Evolutionary conservation across 2,888 invertebrate genomes (phyloP), one percentile per base, ranked within the genome.

Genomic region (Scaptomyza cyrtandrae): DNA sequence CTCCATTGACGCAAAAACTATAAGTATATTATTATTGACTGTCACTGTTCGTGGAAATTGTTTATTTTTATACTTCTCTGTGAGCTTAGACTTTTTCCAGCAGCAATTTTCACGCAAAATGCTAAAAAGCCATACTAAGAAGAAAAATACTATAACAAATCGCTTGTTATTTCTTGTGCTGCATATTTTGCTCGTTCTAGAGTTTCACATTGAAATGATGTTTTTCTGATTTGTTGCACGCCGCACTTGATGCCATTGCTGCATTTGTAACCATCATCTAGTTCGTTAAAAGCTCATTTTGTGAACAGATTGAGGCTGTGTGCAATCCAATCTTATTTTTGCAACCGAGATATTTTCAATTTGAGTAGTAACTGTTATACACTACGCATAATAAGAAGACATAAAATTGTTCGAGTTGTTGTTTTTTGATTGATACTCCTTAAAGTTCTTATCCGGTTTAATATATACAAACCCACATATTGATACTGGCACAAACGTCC

Each of bases 161-260:
- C 54, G 46, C 27, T 62, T 67, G 43, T 45, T 56, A 57, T 67
- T 71, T 62, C 50, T 53, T 45, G 31, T 49, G 39, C 46, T 55
- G 39, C 24, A 39, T 41, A 41, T 37, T 50, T 52, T 35, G 52
- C 16, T 33, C 7, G 1, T 31, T 48, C 48, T 29, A 35, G 29
- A 60, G 45, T 52, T 62, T 53, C 6, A 64, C 68, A 71, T 78
- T 73, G 48, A 75, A 75, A 72, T 72, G 57, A 65, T 70, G 13
- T 52, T 33, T n/a, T 6, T 82, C 54, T 69, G 71, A 71, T 48
- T 59, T 62, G 54, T 59, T 62, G 54, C 64, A 60, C 33, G 58
- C 33, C 33, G 27, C 37, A 13, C 39, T 16, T 29, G 33, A 33
- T 44, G 65, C 29, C 65, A 76, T 70, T 76, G 55, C 68, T 61